phyloP scores from a whole-genome alignment of 2,888 invertebrate genomes.

The Arrhopalites spinosus region DNA sequence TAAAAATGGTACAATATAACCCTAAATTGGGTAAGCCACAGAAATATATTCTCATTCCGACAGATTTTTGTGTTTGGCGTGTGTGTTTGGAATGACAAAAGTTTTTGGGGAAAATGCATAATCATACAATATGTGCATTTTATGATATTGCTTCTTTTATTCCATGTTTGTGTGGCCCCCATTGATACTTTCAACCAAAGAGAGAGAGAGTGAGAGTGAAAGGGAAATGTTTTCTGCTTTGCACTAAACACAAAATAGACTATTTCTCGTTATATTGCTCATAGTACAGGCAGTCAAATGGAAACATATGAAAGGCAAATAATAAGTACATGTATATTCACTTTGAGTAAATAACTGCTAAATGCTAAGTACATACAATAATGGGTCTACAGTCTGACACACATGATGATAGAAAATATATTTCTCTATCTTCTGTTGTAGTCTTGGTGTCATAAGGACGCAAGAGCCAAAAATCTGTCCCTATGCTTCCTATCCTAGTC shows the following conservation, averaged over 20 bases:
- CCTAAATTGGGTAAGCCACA: constrained; percentile 17
- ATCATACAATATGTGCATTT: constrained; percentile 13
- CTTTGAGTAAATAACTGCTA: background rate
- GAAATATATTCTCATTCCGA: background rate
- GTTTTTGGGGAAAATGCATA: constrained; percentile 11
- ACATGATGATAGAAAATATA: background rate
- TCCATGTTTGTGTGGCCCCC: background rate
- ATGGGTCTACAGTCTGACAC: background rate
- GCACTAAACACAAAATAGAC: background rate
- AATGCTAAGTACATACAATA: constrained; percentile 2
- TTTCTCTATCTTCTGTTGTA: too few species aligned
- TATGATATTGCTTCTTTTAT: constrained; percentile 5
- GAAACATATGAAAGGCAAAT: constrained; percentile 10
- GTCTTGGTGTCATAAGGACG: background rate
- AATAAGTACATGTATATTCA: background rate
- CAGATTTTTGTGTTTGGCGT: background rate
- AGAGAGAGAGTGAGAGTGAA: background rate
- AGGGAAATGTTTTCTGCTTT: background rate
- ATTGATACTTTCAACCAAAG: background rate
- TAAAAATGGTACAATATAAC: background rate
- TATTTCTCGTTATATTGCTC: background rate
- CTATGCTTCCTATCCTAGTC: too few species aligned
- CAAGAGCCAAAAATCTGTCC: too few species aligned
- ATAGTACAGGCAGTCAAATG: background rate
- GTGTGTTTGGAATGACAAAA: background rate